These are phyloP conservation scores for Rotaria magnacalcarata DNA, from an alignment of 2,888 invertebrate genomes.

Conservation along the genomic window DNA sequence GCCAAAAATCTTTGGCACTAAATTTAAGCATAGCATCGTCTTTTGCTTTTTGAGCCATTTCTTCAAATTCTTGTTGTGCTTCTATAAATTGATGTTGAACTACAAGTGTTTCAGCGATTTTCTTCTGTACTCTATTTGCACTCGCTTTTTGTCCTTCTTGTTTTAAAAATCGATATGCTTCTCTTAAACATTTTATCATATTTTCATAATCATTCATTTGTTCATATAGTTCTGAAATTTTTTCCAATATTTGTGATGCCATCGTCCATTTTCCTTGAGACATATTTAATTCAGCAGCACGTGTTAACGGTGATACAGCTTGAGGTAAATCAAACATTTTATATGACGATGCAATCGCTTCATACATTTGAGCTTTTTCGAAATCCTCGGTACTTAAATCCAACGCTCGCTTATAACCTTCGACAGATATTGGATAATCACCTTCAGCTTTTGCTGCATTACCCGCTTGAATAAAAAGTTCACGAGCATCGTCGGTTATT, in stretches of 20 bases:
- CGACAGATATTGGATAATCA: slow-evolving; percentile 18
- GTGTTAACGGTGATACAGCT: neutral
- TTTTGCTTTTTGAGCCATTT: slow-evolving; percentile 17
- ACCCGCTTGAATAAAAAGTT: slow-evolving; percentile 10
- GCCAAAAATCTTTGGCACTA: neutral
- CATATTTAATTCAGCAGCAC: slow-evolving; percentile 9
- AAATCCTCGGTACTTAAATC: neutral
- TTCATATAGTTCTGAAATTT: slow-evolving; percentile 23
- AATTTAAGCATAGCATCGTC: slow-evolving; percentile 9
- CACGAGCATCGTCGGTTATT: neutral
- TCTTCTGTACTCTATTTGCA: neutral
- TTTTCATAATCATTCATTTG: slow-evolving; percentile 11
- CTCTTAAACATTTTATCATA: neutral
- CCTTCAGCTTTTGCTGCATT: neutral
- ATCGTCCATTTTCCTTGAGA: neutral
- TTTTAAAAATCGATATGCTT: slow-evolving; percentile 25
- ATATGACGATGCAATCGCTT: slow-evolving; percentile 2
- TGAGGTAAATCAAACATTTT: slow-evolving; percentile 7
- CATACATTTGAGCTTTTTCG: neutral
- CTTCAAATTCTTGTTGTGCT: slow-evolving; percentile 21
- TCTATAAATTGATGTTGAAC: neutral
- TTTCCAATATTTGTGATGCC: neutral
- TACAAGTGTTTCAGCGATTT: neutral
- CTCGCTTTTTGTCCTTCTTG: slow-evolving; percentile 28
- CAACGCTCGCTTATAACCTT: neutral